A percentile compares a stretch with the other conserved stretches of the same genome.
Evolutionary conservation across 2,797 vertebrate genomes (phyloP).

Genomic region (Siniperca scherzeri): DNA sequence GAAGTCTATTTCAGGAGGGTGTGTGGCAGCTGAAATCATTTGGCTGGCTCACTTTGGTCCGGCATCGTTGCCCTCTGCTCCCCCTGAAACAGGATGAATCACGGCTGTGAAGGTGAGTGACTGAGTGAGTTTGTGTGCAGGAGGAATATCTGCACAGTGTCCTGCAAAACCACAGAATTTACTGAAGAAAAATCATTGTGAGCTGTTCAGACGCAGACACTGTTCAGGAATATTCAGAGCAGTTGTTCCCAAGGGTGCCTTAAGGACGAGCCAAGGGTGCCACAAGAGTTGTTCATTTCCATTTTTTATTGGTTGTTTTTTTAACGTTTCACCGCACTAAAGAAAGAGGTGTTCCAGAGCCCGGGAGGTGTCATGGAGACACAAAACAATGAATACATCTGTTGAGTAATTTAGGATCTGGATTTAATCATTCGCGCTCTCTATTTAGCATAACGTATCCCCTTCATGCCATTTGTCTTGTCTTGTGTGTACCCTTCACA

Average conservation of each 20-base stretch:
- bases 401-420: background rate
- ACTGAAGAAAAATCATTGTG: background rate
- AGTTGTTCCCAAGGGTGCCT: background rate
- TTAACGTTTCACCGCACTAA: background rate
- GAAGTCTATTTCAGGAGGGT: slow-evolving; percentile 52
- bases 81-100: slow-evolving; percentile 42
- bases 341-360: background rate
- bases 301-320: background rate
- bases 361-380: background rate
- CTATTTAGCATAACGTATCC: background rate
- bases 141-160: background rate
- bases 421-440: background rate
- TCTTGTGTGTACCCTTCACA: background rate
- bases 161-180: background rate
- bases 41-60: slow-evolving; percentile 31
- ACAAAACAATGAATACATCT: background rate
- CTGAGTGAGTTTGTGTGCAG: slow-evolving; percentile 1
- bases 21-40: slow-evolving; percentile 39
- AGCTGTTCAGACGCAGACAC: background rate
- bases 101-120: slow-evolving; percentile 21
- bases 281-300: background rate
- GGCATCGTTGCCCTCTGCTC: slow-evolving; percentile 19
- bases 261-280: background rate
- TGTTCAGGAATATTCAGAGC: background rate
- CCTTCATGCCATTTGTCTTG: too few relatives aligned